Evolutionary conservation across 2,888 invertebrate species (phyloP), one percentile per base, ranked within the genome.

Genomic region (Agapostemon virescens): DNA sequence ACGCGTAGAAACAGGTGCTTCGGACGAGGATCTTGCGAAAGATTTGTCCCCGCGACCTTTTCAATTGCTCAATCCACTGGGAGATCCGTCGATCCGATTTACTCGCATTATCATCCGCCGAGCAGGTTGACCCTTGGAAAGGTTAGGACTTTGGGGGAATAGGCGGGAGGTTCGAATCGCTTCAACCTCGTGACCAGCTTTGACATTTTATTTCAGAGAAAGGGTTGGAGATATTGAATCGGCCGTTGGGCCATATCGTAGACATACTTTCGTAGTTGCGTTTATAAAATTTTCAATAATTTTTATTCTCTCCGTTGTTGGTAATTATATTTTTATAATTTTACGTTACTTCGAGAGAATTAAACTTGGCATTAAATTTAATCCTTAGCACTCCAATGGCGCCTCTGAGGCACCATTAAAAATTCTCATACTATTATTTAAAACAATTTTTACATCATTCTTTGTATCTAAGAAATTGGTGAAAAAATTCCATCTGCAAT

Each of bases 41-140:
- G 42, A 63, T 61, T 77, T 17, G 72, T 30, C 4, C 70, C 20
- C 26, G 13, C 66, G 71, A 76, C 40, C 69, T 78, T n/a, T 77
- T 83, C 58, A 64, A 71, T 83, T 82, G 66, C 73, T 72, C 66
- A 45, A 85, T 75, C 68, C 58, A 52, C 64, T n/a, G 64, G 23
- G 17, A 42, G 58, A 73, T 70, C 69, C 61, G 67, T 55, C 55
- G 38, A 63, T 71, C 71, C n/a, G 63, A 77, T 74, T 80, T 71
- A 52, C 45, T n/a, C 11, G 23, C 36, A 49, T 81, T 58, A 36
- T 78, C 69, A 40, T 68, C 63, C 49, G 30, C 38, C 13, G 55
- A 30, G 69, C 52, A 77, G 26, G 33, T 64, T 58, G 2, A 38
- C 52, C 66, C 36, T 15, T 40, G 9, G 15, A 23, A 5, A 38